phyloP scores from a whole-genome alignment of 2,888 invertebrate genomes.

The Aquatica leii region DNA sequence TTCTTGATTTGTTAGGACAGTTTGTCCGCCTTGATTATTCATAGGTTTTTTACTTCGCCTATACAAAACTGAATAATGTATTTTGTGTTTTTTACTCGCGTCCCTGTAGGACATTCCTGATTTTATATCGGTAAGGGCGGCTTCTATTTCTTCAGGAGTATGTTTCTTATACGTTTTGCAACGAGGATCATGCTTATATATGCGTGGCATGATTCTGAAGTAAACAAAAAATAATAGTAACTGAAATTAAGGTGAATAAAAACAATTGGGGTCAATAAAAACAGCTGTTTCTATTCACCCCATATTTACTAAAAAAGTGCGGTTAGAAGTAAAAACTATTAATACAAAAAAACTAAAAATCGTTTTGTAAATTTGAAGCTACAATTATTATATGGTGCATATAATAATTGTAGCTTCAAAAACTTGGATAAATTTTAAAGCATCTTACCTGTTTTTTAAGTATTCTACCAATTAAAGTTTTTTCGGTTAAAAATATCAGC shows the following conservation, averaged over 20 bases:
- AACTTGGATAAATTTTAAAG: neutral
- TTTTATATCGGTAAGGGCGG: neutral
- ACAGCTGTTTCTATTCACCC: neutral
- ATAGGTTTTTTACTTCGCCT: neutral
- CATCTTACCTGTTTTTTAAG: neutral
- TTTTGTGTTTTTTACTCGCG: neutral
- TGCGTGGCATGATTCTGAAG: slow-evolving; percentile 14
- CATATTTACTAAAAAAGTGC: neutral
- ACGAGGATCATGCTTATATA: slow-evolving; percentile 3
- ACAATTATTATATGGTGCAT: neutral
- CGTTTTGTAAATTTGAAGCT: neutral
- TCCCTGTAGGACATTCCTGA: neutral
- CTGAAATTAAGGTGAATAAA: neutral
- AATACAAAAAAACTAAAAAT: neutral
- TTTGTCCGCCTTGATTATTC: slow-evolving; percentile 17
- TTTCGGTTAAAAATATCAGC: neutral
- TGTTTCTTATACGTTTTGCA: slow-evolving; percentile 9
- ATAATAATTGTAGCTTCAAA: too few relatives aligned
- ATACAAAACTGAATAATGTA: slow-evolving; percentile 12
- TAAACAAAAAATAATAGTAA: neutral
- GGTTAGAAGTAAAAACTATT: neutral
- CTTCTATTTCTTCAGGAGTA: neutral
- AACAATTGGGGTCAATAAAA: slow-evolving; percentile 12
- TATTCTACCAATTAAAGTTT: neutral
- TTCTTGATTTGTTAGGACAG: neutral